Conservation (phyloP, 2,113 vertebrate genomes). For the Spheniscus mendiculus region DNA sequence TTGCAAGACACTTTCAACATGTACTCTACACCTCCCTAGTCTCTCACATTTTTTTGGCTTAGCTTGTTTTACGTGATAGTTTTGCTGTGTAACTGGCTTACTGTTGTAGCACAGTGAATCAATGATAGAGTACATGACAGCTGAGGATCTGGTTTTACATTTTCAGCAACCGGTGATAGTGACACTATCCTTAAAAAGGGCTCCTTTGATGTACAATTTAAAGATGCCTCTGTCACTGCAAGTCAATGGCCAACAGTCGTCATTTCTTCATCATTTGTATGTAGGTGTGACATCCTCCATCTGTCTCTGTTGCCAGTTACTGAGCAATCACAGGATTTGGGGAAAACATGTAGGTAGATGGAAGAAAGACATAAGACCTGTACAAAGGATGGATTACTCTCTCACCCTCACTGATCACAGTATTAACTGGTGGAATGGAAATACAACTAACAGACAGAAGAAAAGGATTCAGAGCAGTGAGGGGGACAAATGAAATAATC, state of each 20-base stretch:
- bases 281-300: slow-evolving; percentile 39
- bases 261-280: neutral
- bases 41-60: neutral
- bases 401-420: neutral
- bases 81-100: neutral
- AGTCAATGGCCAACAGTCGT: slow-evolving; percentile 22
- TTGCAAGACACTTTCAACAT: neutral
- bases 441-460: neutral
- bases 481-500: neutral
- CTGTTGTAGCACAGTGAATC: neutral
- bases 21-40: neutral
- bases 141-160: neutral
- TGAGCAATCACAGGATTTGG: neutral
- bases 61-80: neutral
- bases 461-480: neutral
- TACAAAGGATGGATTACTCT: neutral
- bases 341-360: slow-evolving; percentile 5
- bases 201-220: neutral
- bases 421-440: neutral
- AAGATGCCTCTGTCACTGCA: neutral
- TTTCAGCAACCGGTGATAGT: neutral
- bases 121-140: neutral
- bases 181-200: neutral
- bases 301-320: slow-evolving; percentile 2
- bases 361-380: neutral